Evolutionary conservation across 2,113 vertebrate species (phyloP), one percentile per base, ranked within the genome.

Genomic region (Saimiri boliviensis): DNA sequence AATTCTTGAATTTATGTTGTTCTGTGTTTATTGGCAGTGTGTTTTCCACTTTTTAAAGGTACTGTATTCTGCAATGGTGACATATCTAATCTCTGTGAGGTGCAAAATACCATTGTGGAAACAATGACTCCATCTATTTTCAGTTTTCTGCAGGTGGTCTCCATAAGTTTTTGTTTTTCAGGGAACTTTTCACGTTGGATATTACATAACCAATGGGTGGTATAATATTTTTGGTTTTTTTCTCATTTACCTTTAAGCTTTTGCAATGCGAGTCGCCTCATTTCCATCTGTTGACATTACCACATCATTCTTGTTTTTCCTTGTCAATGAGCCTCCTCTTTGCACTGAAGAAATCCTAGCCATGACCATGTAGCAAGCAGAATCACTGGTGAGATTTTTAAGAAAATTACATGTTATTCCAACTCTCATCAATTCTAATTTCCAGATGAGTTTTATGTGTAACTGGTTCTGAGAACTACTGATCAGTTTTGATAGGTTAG

Each of bases 241-340:
- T 94, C 54, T 85, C 16, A 85, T 70, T 70, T 93, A 35, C 20
- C 37, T 54, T 71, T 79, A 56, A 47, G 17, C 21, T 81, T 95
- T 74, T 49, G n/a, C 84, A 42, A 21, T 35, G 21, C n/a, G 37
- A 66, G 12, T 80, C 54, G 5, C 47, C 70, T 85, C 68, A 49
- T 92, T 92, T 96, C 68, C 42, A 6, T 88, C 58, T 82, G 12
- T 71, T 91, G 86, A 86, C 17, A 52, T 96, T 96, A 84, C 71
- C 30, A 35, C 8, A 86, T 79, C 47, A 83, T 73, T 9, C 37
- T 86, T 81, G 47, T 20, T 96, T 80, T 95, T 91, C 74, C 68
- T 94, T 83, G 37, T 76, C 47, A 80, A 0, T n/a, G 42, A 94
- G 40, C 32, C 23, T 93, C 40, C 40, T 94, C 76, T 96, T 88